Conservation (phyloP, 37 sponge, comb jelly and placozoan species). For the Oopsacas minuta region DNA sequence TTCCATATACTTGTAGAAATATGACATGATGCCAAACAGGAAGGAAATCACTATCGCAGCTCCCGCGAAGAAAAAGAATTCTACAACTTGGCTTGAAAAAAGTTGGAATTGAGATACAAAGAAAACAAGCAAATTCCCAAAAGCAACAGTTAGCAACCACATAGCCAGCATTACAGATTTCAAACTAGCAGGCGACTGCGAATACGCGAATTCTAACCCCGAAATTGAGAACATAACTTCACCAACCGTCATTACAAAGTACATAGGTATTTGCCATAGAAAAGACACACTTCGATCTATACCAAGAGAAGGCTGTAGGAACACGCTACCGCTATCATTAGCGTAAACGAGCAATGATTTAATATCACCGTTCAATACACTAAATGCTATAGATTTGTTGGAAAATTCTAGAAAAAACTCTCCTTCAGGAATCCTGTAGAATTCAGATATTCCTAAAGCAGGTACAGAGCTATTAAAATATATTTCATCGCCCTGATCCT, state of each 20-base stretch:
- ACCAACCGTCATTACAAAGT: conserved; percentile 82
- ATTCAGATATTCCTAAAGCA: neutral
- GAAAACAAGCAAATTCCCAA: conserved; percentile 86
- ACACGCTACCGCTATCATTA: neutral
- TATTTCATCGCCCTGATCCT: neutral
- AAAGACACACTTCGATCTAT: conserved; percentile 37
- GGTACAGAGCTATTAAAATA: neutral
- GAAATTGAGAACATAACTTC: conserved; percentile 97
- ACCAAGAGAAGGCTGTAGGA: neutral
- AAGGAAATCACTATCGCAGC: conserved; percentile 38
- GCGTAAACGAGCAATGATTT: neutral
- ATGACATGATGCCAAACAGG: conserved; percentile 71
- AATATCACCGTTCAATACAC: neutral
- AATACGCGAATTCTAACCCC: conserved; percentile 95
- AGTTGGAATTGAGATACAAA: conserved; percentile 25
- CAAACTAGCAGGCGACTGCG: conserved; percentile 94
- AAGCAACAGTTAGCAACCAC: conserved; percentile 81
- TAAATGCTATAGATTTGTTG: neutral
- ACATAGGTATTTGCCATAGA: conserved; percentile 86
- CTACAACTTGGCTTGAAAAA: conserved; percentile 31
- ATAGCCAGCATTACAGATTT: conserved; percentile 87
- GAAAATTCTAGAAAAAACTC: neutral
- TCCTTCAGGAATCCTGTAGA: neutral
- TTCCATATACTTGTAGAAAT: conserved; percentile 50
- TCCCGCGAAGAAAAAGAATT: conserved; percentile 91